Percentiles rank a stretch among this genome's conserved stretches.
Evolutionary conservation across 2,888 invertebrate genomes (phyloP).

Genomic region (Ochropleura plecta): DNA sequence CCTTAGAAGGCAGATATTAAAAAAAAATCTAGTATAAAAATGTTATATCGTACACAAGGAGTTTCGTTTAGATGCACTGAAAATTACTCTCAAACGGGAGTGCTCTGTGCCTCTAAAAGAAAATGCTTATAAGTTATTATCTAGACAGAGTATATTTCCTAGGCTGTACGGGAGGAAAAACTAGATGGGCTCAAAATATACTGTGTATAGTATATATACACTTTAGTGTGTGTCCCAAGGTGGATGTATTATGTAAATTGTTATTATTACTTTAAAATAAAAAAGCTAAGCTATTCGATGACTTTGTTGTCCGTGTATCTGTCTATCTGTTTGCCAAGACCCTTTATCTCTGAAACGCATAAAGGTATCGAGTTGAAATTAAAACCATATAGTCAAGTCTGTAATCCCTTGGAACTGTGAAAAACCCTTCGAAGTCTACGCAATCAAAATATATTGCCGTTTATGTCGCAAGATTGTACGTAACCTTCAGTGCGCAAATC

Average conservation of each 20-base stretch:
- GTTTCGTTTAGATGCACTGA: constrained; percentile 48
- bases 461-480: too few relatives aligned
- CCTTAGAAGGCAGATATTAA: constrained; percentile 47
- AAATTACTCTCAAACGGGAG: constrained; percentile 54
- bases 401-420: too few relatives aligned
- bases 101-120: constrained; percentile 51
- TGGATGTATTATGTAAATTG: neutral
- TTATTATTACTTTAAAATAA: neutral
- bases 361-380: too few relatives aligned
- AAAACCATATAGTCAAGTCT: too few relatives aligned
- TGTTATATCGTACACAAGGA: constrained; percentile 46
- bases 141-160: constrained; percentile 13
- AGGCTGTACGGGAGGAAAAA: constrained; percentile 1
- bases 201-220: neutral
- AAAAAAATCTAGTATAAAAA: constrained; percentile 62
- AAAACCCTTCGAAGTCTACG: too few relatives aligned
- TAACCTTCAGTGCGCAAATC: too few relatives aligned
- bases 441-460: too few relatives aligned
- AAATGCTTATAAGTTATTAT: constrained; percentile 57
- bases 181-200: neutral
- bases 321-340: too few relatives aligned
- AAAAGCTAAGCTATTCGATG: too few relatives aligned
- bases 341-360: too few relatives aligned
- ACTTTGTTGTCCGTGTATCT: too few relatives aligned
- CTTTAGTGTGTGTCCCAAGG: neutral